A percentile compares a stretch with the other conserved stretches of the same genome.
Conservation (phyloP, 2,797 vertebrate genomes). For the Amblyraja radiata region DNA sequence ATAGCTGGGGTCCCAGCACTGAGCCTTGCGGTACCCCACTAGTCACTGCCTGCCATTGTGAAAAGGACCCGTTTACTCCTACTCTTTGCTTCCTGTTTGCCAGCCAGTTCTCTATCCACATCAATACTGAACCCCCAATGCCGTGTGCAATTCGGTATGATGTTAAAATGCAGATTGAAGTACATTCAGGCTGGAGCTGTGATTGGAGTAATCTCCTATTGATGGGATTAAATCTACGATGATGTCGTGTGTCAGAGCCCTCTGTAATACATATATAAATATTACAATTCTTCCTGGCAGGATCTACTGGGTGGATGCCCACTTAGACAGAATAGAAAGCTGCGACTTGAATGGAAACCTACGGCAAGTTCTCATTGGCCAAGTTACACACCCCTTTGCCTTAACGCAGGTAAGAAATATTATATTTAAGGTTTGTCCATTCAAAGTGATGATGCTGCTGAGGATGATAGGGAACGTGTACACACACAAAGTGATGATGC, state of each 20-base stretch:
- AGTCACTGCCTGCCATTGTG: no score
- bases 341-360: constrained; percentile 89
- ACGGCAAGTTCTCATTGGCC: constrained; percentile 84
- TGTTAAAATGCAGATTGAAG: background rate
- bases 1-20: no score
- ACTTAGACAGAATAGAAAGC: constrained; percentile 91
- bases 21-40: no score
- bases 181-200: background rate
- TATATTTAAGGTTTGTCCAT: background rate
- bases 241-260: no score
- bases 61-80: no score
- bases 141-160: background rate
- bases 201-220: background rate
- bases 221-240: background rate
- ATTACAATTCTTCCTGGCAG: constrained; percentile 51
- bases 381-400: constrained; percentile 90
- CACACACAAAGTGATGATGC: no score
- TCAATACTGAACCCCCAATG: no score
- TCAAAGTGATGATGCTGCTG: background rate
- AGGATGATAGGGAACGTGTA: background rate
- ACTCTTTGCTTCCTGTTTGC: no score
- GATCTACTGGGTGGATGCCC: constrained; percentile 98
- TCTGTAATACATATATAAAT: background rate
- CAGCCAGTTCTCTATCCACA: no score
- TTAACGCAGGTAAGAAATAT: constrained; percentile 80